Evolutionary conservation across 2,113 vertebrate species (phyloP).

Genomic region (Cephalopterus ornatus): DNA sequence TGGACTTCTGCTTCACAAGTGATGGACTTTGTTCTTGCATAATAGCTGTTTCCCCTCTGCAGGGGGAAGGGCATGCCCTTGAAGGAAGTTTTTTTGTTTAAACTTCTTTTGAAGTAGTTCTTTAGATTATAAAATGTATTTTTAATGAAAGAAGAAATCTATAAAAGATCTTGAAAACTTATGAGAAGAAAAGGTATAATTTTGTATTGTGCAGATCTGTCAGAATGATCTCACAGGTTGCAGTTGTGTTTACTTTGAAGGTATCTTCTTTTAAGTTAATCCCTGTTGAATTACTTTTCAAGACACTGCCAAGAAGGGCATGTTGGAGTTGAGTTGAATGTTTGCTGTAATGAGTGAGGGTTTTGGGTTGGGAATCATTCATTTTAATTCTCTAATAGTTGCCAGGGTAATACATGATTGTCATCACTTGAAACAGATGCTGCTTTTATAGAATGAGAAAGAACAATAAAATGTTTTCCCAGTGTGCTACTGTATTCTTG

Average conservation of each 20-base stretch:
- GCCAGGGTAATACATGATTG: neutral
- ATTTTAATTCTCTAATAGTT: neutral
- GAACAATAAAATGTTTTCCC: neutral
- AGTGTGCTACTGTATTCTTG: neutral
- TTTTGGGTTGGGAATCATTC: neutral
- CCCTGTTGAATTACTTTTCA: neutral
- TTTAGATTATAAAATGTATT: neutral
- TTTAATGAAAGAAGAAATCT: neutral
- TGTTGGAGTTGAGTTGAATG: neutral
- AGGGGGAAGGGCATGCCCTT: neutral
- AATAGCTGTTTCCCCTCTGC: neutral
- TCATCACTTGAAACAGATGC: neutral
- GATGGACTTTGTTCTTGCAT: neutral
- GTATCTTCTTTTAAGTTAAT: constrained; percentile 6
- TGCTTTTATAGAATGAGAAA: neutral
- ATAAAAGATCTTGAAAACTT: neutral
- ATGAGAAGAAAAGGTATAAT: neutral
- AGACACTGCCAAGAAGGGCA: neutral
- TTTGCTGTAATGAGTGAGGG: neutral
- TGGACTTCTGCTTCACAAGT: neutral
- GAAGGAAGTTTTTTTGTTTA: neutral
- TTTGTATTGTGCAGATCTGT: neutral
- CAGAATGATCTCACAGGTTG: neutral
- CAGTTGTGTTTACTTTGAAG: neutral
- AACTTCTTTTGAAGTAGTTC: neutral